Conservation (phyloP, 2,113 vertebrate species). For the Scomber colias region DNA sequence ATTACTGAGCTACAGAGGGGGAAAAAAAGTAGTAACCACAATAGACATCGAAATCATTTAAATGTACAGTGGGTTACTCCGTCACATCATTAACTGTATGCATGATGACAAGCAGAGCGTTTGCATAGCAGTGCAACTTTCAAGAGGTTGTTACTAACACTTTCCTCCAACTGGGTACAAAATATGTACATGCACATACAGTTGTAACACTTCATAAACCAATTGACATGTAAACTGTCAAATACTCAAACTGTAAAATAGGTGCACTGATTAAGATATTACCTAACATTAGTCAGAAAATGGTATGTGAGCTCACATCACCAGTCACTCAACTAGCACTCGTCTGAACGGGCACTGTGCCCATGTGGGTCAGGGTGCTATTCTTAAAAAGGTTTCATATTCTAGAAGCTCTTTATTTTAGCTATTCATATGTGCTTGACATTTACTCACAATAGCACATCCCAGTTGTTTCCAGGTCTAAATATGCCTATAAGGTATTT, state of each 20-base stretch:
- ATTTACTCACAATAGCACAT: conserved; percentile 72
- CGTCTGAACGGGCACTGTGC: conserved; percentile 52
- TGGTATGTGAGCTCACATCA: conserved; percentile 33
- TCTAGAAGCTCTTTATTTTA: conserved; percentile 74
- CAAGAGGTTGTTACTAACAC: conserved; percentile 41
- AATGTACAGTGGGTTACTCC: conserved; percentile 8
- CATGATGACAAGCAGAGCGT: conserved; percentile 50
- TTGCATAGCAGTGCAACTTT: conserved; percentile 48
- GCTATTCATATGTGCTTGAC: conserved; percentile 52
- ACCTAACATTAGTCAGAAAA: conserved; percentile 18
- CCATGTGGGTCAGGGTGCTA: conserved; percentile 71
- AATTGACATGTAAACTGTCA: background rate
- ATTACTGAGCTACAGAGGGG: background rate
- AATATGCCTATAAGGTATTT: conserved; percentile 50
- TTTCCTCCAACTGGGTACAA: background rate
- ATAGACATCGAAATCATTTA: conserved; percentile 4
- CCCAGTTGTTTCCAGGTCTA: conserved; percentile 67
- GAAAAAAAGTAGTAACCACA: background rate
- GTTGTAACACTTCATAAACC: background rate
- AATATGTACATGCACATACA: background rate
- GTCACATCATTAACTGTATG: conserved; percentile 18
- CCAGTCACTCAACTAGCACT: conserved; percentile 4
- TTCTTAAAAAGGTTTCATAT: conserved; percentile 79
- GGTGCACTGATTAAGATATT: conserved; percentile 4
- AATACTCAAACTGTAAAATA: background rate